Evolutionary conservation across 2,888 invertebrate genomes (phyloP), one percentile per base, ranked within the genome.

Genomic region (Acronicta leporina): DNA sequence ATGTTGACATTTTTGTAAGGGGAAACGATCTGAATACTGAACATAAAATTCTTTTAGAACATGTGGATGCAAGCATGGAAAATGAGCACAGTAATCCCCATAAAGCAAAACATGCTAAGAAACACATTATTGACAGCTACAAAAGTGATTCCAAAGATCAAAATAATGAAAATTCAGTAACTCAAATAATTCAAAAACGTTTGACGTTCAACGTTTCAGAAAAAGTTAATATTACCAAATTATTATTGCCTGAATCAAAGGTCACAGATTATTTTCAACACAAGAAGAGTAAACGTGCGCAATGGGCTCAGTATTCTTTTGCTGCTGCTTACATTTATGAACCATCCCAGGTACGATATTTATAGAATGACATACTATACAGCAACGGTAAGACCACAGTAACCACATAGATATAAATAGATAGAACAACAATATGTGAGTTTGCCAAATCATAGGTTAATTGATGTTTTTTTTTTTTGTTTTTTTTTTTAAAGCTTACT

Each of bases 241-340:
- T 50, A 13, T 42, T 55, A 14, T 25, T 40, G 5, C 5, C 54
- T 43, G 11, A 14, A 25, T 25, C 50, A 20, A 48, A 46, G 44
- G 16, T 13, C 40, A 8, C 33, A 41, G n/a, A 42, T 41, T 20
- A 16, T 10, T 38, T n/a, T 15, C 42, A 52, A 46, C 27, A 30
- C 25, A 57, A 35, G 14, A 55, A 65, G 13, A 73, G 66, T 14
- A 65, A 49, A n/a, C 15, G 40, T 46, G 73, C 61, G 50, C 52
- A 20, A 62, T 93, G 91, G 91, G 77, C 84, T 7, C 79, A 88
- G 35, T 89, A 87, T 71, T 89, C 92, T 13, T 93, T 87, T 76
- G 80, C 82, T 61, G 91, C 91, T 49, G 90, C 86, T 35, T 93
- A 92, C 68, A 68, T 92, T 48, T 88, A 92, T 73, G 88, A 93